Evolutionary conservation across 2,888 invertebrate species (phyloP), one percentile per base, ranked within the genome.

Genomic region (Hesperia comma): DNA sequence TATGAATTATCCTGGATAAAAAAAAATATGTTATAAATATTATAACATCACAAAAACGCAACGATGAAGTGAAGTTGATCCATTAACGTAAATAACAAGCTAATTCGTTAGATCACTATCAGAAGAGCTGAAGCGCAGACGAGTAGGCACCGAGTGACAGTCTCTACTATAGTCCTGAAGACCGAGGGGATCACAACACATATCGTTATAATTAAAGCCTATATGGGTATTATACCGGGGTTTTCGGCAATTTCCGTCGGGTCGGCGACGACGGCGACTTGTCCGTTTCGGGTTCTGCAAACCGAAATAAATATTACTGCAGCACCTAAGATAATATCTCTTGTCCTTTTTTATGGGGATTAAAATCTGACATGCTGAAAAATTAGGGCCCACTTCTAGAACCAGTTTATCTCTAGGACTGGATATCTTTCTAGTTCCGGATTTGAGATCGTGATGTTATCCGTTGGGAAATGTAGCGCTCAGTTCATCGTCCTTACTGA

Each of bases 171-270:
- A 86, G 85, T 86, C 84, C 83, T 84, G 83, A 87, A 85, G 82
- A 63, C 87, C 83, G 83, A 88, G 88, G 90, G 90, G 86, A 84
- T 93, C 91, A 93, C 92, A 93, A 93, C 93, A 93, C 91, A 92
- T 92, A 93, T 93, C 85, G 88, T 90, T 88, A 92, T 86, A 87
- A 84, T 86, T 88, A 90, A 89, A 90, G 85, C 90, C 90, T 91
- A 92, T 87, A 12, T 88, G 87, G 93, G 93, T 4, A 95, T 96
- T 97, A 96, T 97, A 98, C 98, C 96, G 98, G 98, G 93, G 98
- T 98, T 95, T 98, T 98, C 91, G 98, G 98, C 93, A 98, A 95
- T 96, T 98, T 98, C 95, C 98, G 95, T 94, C 97, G 95, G 77
- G 98, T 97, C 82, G 97, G 97, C 84, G 97, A 97, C 77, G 97